A percentile compares a stretch with the other conserved stretches of the same genome.
Evolutionary conservation across 2,888 invertebrate species (phyloP).

Genomic region (Conomelus anceps): DNA sequence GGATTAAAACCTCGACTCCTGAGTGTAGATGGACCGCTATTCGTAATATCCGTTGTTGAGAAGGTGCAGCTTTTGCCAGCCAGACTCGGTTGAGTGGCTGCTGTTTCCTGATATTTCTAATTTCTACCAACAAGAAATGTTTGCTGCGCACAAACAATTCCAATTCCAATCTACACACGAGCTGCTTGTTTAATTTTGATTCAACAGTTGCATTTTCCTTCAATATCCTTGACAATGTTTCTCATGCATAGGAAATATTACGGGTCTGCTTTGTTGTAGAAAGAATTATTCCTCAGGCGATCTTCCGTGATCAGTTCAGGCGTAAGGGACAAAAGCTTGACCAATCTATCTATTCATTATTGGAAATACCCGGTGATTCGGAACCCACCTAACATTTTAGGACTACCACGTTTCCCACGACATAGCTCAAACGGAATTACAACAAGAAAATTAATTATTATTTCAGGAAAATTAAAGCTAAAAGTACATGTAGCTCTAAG

Average conservation of each 20-base stretch:
- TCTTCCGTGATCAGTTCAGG: too few relatives aligned
- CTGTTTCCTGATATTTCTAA: not conserved
- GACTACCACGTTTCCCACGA: too few relatives aligned
- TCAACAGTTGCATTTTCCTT: not conserved
- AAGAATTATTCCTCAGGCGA: too few relatives aligned
- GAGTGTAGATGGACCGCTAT: not conserved
- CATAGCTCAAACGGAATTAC: too few relatives aligned
- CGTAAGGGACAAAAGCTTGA: too few relatives aligned
- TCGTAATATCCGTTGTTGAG: not conserved
- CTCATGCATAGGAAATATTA: not conserved
- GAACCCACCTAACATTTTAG: too few relatives aligned
- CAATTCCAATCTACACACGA: not conserved
- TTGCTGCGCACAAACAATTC: not conserved
- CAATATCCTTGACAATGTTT: not conserved
- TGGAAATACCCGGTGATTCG: too few relatives aligned
- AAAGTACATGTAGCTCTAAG: too few relatives aligned
- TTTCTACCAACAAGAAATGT: not conserved
- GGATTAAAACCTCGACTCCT: not conserved
- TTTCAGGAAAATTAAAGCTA: too few relatives aligned
- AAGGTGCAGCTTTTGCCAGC: not conserved
- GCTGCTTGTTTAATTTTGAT: not conserved
- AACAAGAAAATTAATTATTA: too few relatives aligned
- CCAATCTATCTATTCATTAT: too few relatives aligned
- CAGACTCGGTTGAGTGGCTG: not conserved
- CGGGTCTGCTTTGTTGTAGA: not conserved